Evolutionary conservation across 2,888 invertebrate species (phyloP), one percentile per base, ranked within the genome.

Genomic region (Achlya flavicornis): DNA sequence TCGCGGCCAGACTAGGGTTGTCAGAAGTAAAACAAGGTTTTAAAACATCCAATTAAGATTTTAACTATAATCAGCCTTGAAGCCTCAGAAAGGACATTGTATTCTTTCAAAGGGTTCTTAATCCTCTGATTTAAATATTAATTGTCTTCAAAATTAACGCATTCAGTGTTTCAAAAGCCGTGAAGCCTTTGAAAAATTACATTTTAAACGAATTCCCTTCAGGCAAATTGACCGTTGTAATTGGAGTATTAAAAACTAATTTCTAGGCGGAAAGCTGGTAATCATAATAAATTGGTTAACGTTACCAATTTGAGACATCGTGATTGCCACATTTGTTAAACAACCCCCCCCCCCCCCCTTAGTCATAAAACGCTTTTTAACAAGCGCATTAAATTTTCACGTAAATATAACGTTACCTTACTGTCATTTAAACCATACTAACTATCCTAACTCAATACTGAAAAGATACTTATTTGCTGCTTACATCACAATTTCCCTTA

Each of bases 41-140:
- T 46, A 46, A n/a, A 46, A 46, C 3, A 10, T 19, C n/a, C 53
- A 8, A 53, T 53, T 19, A 53, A 53, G 6, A 16, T 53, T 53
- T 19, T 10, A 53, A 53, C 10, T 53, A 19, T 3, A 53, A 10
- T 19, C 19, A 53, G 3, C 16, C 19, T n/a, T 46, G 46, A n/a
- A 46, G 53, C 53, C 19, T 53, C 19, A 10, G 6, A 53, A 53
- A 53, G 10, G 19, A 19, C 53, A 53, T 53, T 53, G 53, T 53
- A 53, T 53, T 53, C 19, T 10, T 6, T 53, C 53, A 53, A 53
- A 53, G 19, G 19, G 8, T 10, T 19, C 53, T 53, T 53, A 53
- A 53, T 53, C 53, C 53, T 19, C 19, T 53, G 53, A 53, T 53
- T 53, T 53, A 19, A 53, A 53, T 53, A 53, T 53, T 53, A 53